Evolutionary conservation across 2,888 invertebrate species (phyloP).

Genomic region (Coleophora flavipennella): DNA sequence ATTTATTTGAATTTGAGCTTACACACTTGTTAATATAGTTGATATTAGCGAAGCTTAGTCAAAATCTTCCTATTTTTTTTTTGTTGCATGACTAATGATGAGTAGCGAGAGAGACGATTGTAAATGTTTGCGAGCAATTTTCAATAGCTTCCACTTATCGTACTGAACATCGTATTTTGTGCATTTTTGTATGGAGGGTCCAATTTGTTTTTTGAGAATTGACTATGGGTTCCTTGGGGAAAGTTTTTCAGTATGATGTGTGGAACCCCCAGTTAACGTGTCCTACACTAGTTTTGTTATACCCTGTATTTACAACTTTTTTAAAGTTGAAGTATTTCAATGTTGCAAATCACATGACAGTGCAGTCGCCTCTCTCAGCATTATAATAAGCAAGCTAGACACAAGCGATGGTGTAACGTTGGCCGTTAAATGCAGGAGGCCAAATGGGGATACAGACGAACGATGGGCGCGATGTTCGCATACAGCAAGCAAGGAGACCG

Average conservation of each 20-base stretch:
- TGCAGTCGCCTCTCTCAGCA: too few relatives aligned
- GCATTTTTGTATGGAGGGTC: too few relatives aligned
- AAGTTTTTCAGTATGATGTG: too few relatives aligned
- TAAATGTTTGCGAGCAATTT: background rate
- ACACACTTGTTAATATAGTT: background rate
- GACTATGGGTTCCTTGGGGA: background rate
- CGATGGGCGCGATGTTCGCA: conserved; percentile 70
- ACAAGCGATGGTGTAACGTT: conserved; percentile 39
- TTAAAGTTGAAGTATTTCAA: too few relatives aligned
- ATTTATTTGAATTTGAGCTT: background rate
- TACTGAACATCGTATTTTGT: too few relatives aligned
- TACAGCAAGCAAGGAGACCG: conserved; percentile 68
- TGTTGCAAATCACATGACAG: background rate
- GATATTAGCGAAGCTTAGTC: background rate
- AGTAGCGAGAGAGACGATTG: background rate
- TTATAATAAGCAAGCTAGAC: conserved; percentile 19
- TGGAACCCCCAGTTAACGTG: too few relatives aligned
- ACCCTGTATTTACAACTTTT: too few relatives aligned
- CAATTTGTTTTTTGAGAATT: too few relatives aligned
- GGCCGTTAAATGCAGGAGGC: conserved; percentile 61
- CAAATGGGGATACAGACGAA: conserved; percentile 70
- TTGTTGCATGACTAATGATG: background rate
- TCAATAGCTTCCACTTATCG: too few relatives aligned
- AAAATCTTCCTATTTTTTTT: background rate
- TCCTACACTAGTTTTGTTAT: too few relatives aligned